Conservation (phyloP, 2,113 vertebrate species). For the Cephalophus harveyi region DNA sequence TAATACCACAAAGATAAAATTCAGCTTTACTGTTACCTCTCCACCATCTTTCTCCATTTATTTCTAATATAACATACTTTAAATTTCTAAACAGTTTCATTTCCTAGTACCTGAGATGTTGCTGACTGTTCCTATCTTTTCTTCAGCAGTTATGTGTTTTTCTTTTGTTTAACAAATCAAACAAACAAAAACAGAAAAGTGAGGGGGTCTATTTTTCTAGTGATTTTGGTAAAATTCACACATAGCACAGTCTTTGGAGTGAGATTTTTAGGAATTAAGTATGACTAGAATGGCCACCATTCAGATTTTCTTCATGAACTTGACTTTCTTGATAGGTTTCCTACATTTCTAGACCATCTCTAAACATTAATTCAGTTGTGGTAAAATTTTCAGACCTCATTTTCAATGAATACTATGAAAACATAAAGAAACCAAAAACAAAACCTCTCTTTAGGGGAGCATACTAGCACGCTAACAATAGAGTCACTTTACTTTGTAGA, state of each 20-base stretch:
- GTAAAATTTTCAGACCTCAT: not conserved
- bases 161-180: not conserved
- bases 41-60: not conserved
- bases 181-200: not conserved
- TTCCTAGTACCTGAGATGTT: not conserved
- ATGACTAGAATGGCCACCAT: not conserved
- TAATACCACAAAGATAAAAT: constrained; percentile 4
- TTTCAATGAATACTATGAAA: not conserved
- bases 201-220: not conserved
- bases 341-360: not conserved
- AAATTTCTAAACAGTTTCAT: not conserved
- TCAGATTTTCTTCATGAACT: not conserved
- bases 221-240: not conserved
- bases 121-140: not conserved
- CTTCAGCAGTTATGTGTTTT: not conserved
- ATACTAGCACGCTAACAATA: not conserved
- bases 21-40: not conserved
- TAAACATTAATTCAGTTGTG: not conserved
- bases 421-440: not conserved
- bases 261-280: not conserved
- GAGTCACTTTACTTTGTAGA: fast-evolving
- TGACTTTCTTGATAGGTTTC: not conserved
- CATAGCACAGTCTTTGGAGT: not conserved
- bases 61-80: not conserved
- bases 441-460: not conserved